phyloP scores from a whole-genome alignment of 2,113 vertebrate species.

The Petroica traversi region DNA sequence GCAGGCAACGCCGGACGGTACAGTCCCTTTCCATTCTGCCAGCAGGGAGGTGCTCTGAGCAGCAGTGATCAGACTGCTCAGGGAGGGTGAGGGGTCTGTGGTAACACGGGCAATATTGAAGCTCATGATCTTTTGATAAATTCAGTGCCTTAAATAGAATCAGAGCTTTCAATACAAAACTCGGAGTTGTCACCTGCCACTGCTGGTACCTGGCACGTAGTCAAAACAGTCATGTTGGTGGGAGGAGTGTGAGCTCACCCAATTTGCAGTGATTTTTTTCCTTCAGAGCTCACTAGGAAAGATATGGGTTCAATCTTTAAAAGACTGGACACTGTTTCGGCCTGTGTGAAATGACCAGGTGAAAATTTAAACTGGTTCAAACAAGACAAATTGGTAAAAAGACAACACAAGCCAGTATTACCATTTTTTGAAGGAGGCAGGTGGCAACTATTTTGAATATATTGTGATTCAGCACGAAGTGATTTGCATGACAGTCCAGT shows the following conservation, averaged over 20 bases:
- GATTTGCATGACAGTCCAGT: conserved; percentile 68
- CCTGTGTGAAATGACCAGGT: not conserved
- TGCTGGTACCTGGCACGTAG: not conserved
- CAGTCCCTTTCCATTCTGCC: conserved; percentile 91
- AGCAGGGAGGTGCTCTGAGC: conserved; percentile 73
- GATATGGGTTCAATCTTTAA: not conserved
- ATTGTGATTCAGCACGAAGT: conserved; percentile 57
- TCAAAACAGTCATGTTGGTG: not conserved
- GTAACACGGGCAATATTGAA: conserved; percentile 94
- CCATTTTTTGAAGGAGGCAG: conserved; percentile 53
- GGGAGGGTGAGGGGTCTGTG: conserved; percentile 84
- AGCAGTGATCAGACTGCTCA: conserved; percentile 59
- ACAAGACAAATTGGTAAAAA: not conserved
- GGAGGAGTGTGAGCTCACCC: not conserved
- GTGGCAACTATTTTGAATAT: conserved; percentile 51
- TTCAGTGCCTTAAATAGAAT: conserved; percentile 38
- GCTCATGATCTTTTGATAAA: conserved; percentile 61
- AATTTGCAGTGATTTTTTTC: not conserved
- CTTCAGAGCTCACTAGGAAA: not conserved
- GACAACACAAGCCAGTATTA: not conserved
- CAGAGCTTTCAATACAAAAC: conserved; percentile 40
- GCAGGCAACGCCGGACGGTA: conserved; percentile 97
- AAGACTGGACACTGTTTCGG: not conserved
- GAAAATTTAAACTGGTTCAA: not conserved
- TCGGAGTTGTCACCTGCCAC: conserved; percentile 67